Percentiles rank a stretch among this genome's conserved stretches.
These are phyloP conservation scores for Dreissena rostriformis DNA, from an alignment of 1,140 invertebrate genomes.

Conservation along the genomic window DNA sequence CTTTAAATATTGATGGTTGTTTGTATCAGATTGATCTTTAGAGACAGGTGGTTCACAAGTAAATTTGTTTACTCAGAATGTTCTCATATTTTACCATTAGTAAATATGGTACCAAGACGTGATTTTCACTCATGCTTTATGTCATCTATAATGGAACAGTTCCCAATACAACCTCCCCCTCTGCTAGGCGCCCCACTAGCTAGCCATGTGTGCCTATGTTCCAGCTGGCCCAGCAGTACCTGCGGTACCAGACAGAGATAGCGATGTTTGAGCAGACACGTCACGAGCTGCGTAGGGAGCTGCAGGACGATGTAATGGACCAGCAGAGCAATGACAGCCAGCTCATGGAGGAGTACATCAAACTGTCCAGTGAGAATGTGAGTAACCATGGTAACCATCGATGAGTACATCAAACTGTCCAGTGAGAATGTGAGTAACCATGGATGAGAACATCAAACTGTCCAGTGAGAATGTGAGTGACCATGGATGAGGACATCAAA, in stretches of 20 bases:
- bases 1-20: too few relatives aligned
- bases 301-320: conserved; percentile 74
- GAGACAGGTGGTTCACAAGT: too few relatives aligned
- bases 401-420: neutral
- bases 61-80: too few relatives aligned
- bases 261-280: conserved; percentile 87
- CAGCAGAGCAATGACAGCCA: conserved; percentile 82
- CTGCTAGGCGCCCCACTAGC: too few relatives aligned
- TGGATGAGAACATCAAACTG: conserved; percentile 82
- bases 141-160: too few relatives aligned
- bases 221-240: conserved; percentile 83
- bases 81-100: too few relatives aligned
- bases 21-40: too few relatives aligned
- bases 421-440: neutral
- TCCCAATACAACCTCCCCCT: too few relatives aligned
- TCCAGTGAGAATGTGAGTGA: conserved; percentile 87
- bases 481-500: neutral
- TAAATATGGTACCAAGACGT: too few relatives aligned
- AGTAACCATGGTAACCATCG: conserved; percentile 22
- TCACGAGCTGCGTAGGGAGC: conserved; percentile 86
- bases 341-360: conserved; percentile 82
- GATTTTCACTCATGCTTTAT: too few relatives aligned
- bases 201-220: neutral
- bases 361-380: conserved; percentile 89
- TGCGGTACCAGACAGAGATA: conserved; percentile 88